Evolutionary conservation across 2,797 vertebrate species (phyloP).

Genomic region (Eleutherodactylus coqui): DNA sequence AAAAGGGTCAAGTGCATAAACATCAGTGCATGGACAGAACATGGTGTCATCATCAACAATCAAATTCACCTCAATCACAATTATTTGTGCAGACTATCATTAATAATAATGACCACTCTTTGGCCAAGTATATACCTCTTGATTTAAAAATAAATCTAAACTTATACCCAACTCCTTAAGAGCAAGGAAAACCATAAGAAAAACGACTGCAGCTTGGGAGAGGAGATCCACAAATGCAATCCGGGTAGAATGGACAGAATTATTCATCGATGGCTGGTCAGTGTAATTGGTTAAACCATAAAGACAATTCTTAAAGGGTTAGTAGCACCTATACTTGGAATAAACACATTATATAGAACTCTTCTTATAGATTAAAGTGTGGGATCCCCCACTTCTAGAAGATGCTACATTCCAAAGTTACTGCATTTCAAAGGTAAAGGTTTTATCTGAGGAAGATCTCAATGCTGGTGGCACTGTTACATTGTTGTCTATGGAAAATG

Average conservation of each 20-base stretch:
- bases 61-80: slow-evolving; percentile 75
- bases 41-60: slow-evolving; percentile 71
- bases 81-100: slow-evolving; percentile 76
- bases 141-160: slow-evolving; percentile 69
- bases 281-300: background rate
- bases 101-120: slow-evolving; percentile 68
- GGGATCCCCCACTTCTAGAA: background rate
- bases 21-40: slow-evolving; percentile 75
- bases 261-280: background rate
- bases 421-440: background rate
- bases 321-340: background rate
- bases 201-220: background rate
- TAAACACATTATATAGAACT: background rate
- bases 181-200: slow-evolving; percentile 11
- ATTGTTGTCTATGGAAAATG: background rate
- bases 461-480: slow-evolving; percentile 5
- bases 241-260: background rate
- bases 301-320: background rate
- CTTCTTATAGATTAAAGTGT: background rate
- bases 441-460: background rate
- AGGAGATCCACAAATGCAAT: background rate
- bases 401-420: background rate
- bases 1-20: slow-evolving; percentile 72
- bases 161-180: slow-evolving; percentile 64
- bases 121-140: slow-evolving; percentile 71